Base-by-base conservation (phyloP, 2,113 vertebrate genomes). In the Mellivora capensis region DNA sequence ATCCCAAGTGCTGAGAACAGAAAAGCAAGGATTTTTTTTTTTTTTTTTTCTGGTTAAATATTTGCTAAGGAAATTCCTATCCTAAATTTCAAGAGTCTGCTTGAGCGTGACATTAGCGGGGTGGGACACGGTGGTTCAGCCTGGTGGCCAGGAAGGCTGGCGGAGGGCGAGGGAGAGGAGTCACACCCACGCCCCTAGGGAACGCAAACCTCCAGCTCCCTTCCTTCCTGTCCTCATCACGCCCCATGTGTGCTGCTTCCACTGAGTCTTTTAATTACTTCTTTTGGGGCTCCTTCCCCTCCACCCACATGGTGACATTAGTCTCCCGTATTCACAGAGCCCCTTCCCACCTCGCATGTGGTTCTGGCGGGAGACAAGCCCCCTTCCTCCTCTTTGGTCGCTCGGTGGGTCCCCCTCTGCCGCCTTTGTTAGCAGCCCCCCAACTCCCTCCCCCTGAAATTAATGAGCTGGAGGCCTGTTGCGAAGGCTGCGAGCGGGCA, bases 31-130 rank as follows among this genome's bases (percentile, higher is more conserved):
- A 11, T 1, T 87, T 87, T 69, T 77, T 61, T 4, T 47, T 61
- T 4, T 47, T 47, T 49, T 52, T 54, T 37, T 10, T n/a, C 97
- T 84, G 47, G 97, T 96, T 96, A 97, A 91, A 97, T 88, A 98
- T 97, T 96, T 96, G 90, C 94, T 87, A 92, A 96, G 91, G 91
- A 95, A 97, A 96, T 96, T 97, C 96, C 95, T 47, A 74, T 1
- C 39, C 61, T 80, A 37, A 44, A 64, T 93, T 94, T 89, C 61
- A 49, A 91, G 89, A 88, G 85, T 10, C 77, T 1, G n/a, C 62
- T 10, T 81, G 29, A 15, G 96, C 91, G 6, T 7, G 57, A 20
- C 76, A 0, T 25, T 3, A 4, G 64, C 4, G 27, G 18, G 52
- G 31, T 0, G 2, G 21, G 67, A 52, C 67, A 14, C 7, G 1